Percentiles rank a stretch among this genome's conserved stretches.
Evolutionary conservation across 2,113 vertebrate species (phyloP).

Genomic region (Bufo gargarizans): DNA sequence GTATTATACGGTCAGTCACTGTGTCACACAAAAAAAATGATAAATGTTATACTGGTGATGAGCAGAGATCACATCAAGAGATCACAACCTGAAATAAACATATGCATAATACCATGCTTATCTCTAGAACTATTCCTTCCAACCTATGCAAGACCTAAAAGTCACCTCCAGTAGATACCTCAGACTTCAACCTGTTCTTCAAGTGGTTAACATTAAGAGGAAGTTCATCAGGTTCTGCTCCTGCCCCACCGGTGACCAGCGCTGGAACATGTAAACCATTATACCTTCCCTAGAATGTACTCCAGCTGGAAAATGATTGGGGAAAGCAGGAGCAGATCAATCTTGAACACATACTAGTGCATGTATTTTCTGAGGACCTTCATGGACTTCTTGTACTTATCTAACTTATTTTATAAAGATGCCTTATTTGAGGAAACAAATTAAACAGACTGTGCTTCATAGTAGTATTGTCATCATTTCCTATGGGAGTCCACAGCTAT

Average conservation of each 20-base stretch:
- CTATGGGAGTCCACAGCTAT: not conserved
- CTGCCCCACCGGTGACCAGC: not conserved
- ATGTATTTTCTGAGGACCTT: not conserved
- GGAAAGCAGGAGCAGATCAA: not conserved
- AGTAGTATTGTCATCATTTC: not conserved
- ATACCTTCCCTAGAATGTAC: not conserved
- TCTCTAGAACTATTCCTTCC: not conserved
- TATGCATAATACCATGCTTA: not conserved
- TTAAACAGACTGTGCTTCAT: not conserved
- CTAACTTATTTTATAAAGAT: not conserved
- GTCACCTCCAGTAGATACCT: not conserved
- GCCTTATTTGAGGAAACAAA: not conserved
- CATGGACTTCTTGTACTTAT: not conserved
- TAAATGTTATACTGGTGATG: conserved; percentile 39
- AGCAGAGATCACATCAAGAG: conserved; percentile 1
- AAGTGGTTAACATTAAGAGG: not conserved
- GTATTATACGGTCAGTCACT: conserved; percentile 15
- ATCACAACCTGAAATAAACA: conserved; percentile 28
- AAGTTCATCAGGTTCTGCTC: not conserved
- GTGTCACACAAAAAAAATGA: not conserved
- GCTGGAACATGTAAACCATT: not conserved
- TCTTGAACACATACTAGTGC: not conserved
- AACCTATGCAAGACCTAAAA: not conserved
- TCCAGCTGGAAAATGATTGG: too few species aligned
- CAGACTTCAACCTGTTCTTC: not conserved